phyloP scores from a whole-genome alignment of 2,797 vertebrate genomes.

The Momotus momota region DNA sequence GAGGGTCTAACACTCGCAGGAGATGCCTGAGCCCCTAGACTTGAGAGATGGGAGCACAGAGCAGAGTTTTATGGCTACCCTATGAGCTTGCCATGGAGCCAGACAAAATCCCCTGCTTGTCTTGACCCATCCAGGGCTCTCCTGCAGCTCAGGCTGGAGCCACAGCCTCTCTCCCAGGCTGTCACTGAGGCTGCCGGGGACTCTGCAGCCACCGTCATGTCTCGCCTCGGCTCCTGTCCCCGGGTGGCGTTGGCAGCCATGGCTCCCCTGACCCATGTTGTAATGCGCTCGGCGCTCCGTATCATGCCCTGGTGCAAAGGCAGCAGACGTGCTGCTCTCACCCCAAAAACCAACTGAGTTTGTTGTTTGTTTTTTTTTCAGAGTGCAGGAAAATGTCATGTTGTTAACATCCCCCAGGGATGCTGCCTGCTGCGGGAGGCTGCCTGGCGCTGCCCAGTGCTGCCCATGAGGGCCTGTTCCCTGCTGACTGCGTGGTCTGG shows the following conservation, averaged over 20 bases:
- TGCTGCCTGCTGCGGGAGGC: neutral
- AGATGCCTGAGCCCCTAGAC: neutral
- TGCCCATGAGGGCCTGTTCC: neutral
- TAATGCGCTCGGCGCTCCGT: neutral
- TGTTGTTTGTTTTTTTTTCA: neutral
- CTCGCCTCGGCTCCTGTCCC: neutral
- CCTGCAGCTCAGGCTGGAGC: neutral
- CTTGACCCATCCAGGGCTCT: neutral
- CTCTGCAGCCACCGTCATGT: fast-evolving
- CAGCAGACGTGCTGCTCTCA: neutral
- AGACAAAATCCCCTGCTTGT: fast-evolving
- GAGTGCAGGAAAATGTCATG: conserved; percentile 29
- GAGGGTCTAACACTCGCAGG: neutral
- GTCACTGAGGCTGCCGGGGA: neutral
- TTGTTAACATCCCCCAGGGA: neutral
- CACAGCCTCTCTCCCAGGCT: neutral
- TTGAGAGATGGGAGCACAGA: fast-evolving
- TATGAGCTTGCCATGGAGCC: neutral
- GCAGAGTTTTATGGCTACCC: no score
- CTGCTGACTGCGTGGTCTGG: neutral
- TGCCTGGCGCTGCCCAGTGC: neutral
- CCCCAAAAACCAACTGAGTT: neutral
- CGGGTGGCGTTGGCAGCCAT: fast-evolving
- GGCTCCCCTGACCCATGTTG: neutral
- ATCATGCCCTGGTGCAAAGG: neutral